A percentile compares a stretch with the other conserved stretches of the same genome.
These are phyloP conservation scores for Hydrophis major DNA, from an alignment of 2,797 vertebrate species.

Conservation along the genomic window DNA sequence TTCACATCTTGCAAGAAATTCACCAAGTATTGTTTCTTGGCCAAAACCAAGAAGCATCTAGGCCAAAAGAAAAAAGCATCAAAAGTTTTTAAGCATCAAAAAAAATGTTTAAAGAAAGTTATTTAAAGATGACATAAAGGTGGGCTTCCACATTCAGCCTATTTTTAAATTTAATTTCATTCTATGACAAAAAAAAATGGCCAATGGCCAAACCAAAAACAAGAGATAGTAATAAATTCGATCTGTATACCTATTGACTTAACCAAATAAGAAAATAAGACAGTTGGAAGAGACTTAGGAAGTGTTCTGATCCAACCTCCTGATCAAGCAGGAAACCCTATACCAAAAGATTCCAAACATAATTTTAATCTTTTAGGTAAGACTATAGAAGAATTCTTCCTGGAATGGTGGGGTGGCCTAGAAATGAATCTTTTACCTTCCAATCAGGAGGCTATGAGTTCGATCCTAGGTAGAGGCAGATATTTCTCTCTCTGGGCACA, in stretches of 20 bases:
- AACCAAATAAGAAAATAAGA: background rate
- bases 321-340: background rate
- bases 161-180: background rate
- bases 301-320: background rate
- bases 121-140: background rate
- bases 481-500: too few species aligned
- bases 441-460: too few species aligned
- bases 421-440: too few species aligned
- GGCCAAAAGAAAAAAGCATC: background rate
- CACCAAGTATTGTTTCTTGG: background rate
- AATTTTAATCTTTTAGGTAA: background rate
- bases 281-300: background rate
- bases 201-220: background rate
- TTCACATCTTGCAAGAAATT: background rate
- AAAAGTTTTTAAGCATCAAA: background rate
- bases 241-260: background rate
- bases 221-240: background rate
- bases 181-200: background rate
- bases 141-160: background rate
- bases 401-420: too few species aligned
- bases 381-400: background rate
- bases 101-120: background rate
- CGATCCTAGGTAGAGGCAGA: too few species aligned
- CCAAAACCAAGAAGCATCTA: background rate
- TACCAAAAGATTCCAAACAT: background rate